Base-by-base conservation (phyloP, 2,888 invertebrate genomes). In the Sarcophaga subvicina region DNA sequence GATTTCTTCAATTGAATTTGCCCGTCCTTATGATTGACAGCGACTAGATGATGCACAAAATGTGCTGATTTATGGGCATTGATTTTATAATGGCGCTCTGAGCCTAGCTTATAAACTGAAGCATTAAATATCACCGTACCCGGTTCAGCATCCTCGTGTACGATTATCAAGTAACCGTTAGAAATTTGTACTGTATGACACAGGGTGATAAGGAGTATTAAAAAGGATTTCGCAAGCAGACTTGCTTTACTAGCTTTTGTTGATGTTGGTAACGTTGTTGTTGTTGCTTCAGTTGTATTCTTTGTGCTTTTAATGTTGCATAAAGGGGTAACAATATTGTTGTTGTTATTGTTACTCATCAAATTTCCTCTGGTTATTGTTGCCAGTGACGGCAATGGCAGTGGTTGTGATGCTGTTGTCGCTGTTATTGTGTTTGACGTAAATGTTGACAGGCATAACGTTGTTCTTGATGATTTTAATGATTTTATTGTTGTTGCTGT, bases 21-120 rank as follows among this genome's bases (percentile, higher is more conserved):
- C 20, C 97, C 98, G 88, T 95, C 95, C 90, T 96, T 96, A 80
- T 95, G 95, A 93, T 97, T 96, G 83, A 98, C 97, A 89, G 95
- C 94, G 80, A 98, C 95, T 89, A 98, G 94, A 91, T 96, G 96
- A 90, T 96, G 95, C 20, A 98, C 97, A 93, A 97, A 97, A 92
- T 96, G 95, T 1, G 97, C 97, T 22, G 97, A 97, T 90, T 97
- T 95, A 90, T 97, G 96, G 77, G 95, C 95, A 92, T 97, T 97
- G 88, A 97, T 96, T 92, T 96, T 95, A 93, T 98, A 98, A 90
- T 95, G 95, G 71, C 97, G 94, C 90, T 96, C 96, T 14, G 97
- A 97, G 89, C 97, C 97, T 77, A 97, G 94, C 90, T 96, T 96
- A 89, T 96, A 96, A 75, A 97, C 96, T 63, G 97, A 97, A 47